Conservation (phyloP, 23 tunicate species). For the Halocynthia roretzi region DNA sequence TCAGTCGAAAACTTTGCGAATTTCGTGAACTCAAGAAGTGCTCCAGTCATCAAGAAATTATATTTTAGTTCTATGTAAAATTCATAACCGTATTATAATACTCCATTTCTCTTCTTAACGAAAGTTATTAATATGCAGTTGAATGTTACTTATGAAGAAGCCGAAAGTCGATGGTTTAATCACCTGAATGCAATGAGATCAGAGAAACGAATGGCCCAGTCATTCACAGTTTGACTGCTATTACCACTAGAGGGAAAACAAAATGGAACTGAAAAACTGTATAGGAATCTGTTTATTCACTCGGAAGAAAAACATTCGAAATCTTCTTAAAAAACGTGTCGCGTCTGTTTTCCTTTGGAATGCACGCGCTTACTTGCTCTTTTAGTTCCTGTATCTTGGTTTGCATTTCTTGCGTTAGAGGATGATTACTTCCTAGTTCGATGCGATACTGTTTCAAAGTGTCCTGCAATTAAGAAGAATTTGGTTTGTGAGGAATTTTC, state of each 20-base stretch:
- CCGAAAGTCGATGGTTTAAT: slow-evolving; percentile 17
- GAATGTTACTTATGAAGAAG: slow-evolving; percentile 21
- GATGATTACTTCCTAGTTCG: slow-evolving; percentile 69
- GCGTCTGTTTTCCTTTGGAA: slow-evolving; percentile 21
- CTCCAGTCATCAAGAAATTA: no score
- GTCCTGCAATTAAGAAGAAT: slow-evolving; percentile 29
- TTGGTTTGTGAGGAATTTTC: no score
- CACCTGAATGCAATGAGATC: slow-evolving; percentile 10
- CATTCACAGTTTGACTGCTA: no score
- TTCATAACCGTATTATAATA: no score
- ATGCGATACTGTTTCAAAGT: slow-evolving; percentile 61
- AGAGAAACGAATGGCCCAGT: not conserved
- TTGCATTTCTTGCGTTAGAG: slow-evolving; percentile 66
- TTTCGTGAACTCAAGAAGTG: no score
- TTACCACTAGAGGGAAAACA: no score
- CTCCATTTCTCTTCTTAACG: no score
- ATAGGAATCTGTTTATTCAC: not conserved
- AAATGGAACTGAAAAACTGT: not conserved
- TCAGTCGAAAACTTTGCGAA: not conserved
- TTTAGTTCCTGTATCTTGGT: slow-evolving; percentile 25
- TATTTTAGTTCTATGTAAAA: no score
- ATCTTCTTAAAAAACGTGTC: slow-evolving; percentile 23
- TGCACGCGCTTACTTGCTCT: slow-evolving; percentile 13
- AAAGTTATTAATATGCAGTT: not conserved
- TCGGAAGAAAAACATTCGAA: slow-evolving; percentile 20